Evolutionary conservation across 2,797 vertebrate genomes (phyloP).

Genomic region (Adelosebastes latens): DNA sequence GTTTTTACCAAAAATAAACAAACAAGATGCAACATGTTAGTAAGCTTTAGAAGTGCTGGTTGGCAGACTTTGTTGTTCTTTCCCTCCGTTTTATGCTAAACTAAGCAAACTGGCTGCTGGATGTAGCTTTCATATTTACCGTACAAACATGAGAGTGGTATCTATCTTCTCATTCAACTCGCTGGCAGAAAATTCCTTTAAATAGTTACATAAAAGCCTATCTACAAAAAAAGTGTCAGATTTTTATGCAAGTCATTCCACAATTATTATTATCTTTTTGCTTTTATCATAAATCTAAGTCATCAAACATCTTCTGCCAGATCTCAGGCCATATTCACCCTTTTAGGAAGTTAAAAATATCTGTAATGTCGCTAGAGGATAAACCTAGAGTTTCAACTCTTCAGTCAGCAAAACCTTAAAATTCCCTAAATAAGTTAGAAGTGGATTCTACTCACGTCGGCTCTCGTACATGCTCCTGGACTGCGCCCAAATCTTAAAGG

Average conservation of each 20-base stretch:
- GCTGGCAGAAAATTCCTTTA: not conserved
- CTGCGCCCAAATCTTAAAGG: constrained; percentile 99
- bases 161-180: not conserved
- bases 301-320: not conserved
- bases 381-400: not conserved
- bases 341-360: not conserved
- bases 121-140: not conserved
- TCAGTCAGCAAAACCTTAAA: not conserved
- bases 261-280: not conserved
- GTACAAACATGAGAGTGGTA: not conserved
- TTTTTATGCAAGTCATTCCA: not conserved
- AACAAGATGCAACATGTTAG: not conserved
- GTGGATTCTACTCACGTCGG: constrained; percentile 90
- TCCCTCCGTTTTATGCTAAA: not conserved
- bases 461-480: constrained; percentile 99
- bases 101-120: not conserved
- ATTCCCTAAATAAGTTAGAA: not conserved
- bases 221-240: not conserved
- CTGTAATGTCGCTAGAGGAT: not conserved
- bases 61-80: no score
- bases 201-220: not conserved
- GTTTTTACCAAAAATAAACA: not conserved
- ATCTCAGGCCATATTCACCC: not conserved
- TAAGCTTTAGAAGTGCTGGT: not conserved
- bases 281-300: not conserved